Evolutionary conservation across 2,113 vertebrate species (phyloP).

Genomic region (Agapornis roseicollis): DNA sequence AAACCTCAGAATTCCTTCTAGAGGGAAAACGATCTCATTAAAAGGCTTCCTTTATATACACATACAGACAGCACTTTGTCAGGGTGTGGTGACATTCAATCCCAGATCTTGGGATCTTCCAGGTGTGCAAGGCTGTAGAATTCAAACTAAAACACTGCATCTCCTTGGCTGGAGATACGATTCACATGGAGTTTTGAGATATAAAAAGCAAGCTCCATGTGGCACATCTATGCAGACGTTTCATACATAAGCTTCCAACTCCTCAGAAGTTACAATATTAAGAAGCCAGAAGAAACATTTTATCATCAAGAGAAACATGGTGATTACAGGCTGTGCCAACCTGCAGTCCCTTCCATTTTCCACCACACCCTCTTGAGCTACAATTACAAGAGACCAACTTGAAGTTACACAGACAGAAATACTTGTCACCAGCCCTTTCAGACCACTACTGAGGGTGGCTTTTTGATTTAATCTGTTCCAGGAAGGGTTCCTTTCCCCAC

Average conservation of each 20-base stretch:
- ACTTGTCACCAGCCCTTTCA: background rate
- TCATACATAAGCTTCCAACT: background rate
- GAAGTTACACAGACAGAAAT: background rate
- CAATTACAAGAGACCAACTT: conserved; percentile 5
- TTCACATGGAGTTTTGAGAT: background rate
- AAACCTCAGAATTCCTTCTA: background rate
- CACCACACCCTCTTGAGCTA: conserved; percentile 28
- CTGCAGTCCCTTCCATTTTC: conserved; percentile 15
- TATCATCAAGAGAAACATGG: background rate
- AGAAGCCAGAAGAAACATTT: conserved; percentile 2
- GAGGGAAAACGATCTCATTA: background rate
- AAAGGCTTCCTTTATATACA: background rate
- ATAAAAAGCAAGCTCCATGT: background rate
- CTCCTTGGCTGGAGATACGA: background rate
- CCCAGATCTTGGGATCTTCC: background rate
- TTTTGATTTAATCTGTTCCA: background rate
- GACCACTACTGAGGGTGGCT: background rate
- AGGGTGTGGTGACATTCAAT: background rate
- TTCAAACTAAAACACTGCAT: background rate
- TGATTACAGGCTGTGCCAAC: conserved; percentile 35
- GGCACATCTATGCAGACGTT: background rate
- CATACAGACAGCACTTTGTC: background rate
- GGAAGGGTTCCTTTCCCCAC: background rate
- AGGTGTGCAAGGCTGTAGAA: background rate
- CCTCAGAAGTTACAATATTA: background rate